phyloP scores from a whole-genome alignment of 2,888 invertebrate species.

The Altica lythri region DNA sequence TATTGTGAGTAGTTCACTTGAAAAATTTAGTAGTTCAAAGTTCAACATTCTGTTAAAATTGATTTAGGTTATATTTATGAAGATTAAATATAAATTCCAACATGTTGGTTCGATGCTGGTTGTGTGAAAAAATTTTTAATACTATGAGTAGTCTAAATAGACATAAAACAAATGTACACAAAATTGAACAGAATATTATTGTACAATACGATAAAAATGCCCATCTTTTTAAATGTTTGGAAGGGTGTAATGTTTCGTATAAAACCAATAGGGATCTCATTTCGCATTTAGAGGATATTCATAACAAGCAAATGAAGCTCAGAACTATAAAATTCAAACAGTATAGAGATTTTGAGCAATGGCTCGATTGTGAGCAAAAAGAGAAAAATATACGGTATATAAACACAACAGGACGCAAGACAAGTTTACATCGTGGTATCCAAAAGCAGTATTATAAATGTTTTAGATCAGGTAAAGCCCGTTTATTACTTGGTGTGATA shows the following conservation, averaged over 20 bases:
- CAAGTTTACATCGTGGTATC: not conserved
- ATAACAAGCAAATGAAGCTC: not conserved
- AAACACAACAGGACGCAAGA: not conserved
- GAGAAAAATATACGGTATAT: not conserved
- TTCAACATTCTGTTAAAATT: not conserved
- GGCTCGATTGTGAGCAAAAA: not conserved
- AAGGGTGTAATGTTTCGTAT: not conserved
- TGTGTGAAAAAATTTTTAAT: not conserved
- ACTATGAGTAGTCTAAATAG: not conserved
- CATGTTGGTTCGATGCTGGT: not conserved
- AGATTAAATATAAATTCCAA: not conserved
- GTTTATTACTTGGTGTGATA: not conserved
- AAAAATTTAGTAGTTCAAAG: not conserved
- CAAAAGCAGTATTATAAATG: not conserved
- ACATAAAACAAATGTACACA: not conserved
- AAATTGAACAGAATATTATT: not conserved
- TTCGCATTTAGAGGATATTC: not conserved
- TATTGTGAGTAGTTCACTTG: too few species aligned
- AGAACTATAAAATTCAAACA: not conserved
- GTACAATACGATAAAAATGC: not conserved
- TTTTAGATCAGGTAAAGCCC: conserved; percentile 1
- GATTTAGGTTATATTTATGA: not conserved
- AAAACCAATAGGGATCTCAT: not conserved
- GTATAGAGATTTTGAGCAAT: conserved; percentile 1
- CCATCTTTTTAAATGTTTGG: not conserved